Conservation (phyloP, 2,888 invertebrate species). For the Xylota segnis region DNA sequence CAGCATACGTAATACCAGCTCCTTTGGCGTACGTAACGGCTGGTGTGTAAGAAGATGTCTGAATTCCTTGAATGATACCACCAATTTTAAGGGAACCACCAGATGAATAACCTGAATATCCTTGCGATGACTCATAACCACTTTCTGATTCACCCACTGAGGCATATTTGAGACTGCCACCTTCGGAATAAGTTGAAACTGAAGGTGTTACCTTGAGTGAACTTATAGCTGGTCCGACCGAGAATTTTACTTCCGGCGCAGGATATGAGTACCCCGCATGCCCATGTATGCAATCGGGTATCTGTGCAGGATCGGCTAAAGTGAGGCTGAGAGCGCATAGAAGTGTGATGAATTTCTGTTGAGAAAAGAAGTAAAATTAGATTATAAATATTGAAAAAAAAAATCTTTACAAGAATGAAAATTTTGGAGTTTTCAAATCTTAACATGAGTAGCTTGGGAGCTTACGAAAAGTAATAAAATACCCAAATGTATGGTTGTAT, state of each 20-base stretch:
- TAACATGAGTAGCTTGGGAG: too few species aligned
- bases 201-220: constrained; percentile 81
- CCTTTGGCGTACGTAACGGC: constrained; percentile 82
- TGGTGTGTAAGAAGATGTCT: constrained; percentile 79
- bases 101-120: constrained; percentile 80
- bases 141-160: constrained; percentile 81
- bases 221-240: constrained; percentile 82
- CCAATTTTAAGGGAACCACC: constrained; percentile 79
- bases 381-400: not conserved
- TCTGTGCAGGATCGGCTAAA: constrained; percentile 78
- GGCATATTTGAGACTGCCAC: constrained; percentile 83
- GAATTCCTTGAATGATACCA: constrained; percentile 80
- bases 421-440: too few species aligned
- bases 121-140: constrained; percentile 81
- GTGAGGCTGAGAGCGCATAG: constrained; percentile 81
- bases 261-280: constrained; percentile 86
- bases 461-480: too few species aligned
- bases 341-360: constrained; percentile 80
- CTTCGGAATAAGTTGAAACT: constrained; percentile 81
- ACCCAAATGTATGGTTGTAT: too few species aligned
- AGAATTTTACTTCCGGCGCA: constrained; percentile 86
- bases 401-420: too few species aligned
- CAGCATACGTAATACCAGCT: constrained; percentile 81
- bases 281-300: constrained; percentile 81
- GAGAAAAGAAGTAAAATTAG: constrained; percentile 42